Evolutionary conservation across 53 echinoderm and acorn worm genomes (phyloP), one percentile per base, ranked within the genome.

Genomic region (Paelopatides confundens): DNA sequence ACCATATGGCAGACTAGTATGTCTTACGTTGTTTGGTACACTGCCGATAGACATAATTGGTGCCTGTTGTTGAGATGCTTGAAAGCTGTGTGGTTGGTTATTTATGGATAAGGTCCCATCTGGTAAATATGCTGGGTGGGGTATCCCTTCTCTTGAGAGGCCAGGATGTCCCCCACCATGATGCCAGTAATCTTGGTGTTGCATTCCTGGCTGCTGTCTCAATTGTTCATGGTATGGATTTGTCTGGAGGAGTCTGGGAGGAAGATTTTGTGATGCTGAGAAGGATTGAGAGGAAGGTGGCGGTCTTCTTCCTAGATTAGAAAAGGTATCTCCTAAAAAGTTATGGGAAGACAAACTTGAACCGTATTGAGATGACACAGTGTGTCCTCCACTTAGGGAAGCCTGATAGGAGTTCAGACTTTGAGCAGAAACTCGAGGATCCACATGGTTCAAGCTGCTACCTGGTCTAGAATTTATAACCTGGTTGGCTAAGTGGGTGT

Each of bases 291-390:
- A 50, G 24, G 33, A 21, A 21, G 28, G 28, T 36, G 39, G 79
- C 2, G 49, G 79, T 53, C 52, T 29, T 50, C 79, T 50, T 26
- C 79, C 79, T 15, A 79, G 79, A n/a, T 79, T 79, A 3, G 52
- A 31, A 13, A 79, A 32, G 13, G 79, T 79, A 50, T 79, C 79
- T 32, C 79, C 79, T 47, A 79, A 48, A 52, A 43, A 79, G 52
- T 32, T 53, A 51, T 74, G 74, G 40, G 74, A 70, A 37, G 70
- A 74, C 26, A 46, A 74, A 9, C 74, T 40, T 5, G 27, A 40
- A 40, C 74, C 46, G 8, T 43, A 21, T 11, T 74, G 74, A 24
- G 74, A 74, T 5, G 38, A 74, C 12, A 32, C 43, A 17, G 79
- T 26, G 11, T 51, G 50, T n/a, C 79, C 48, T n/a, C 79, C 48